A percentile compares a stretch with the other conserved stretches of the same genome.
Evolutionary conservation across 2,797 vertebrate species (phyloP).

Genomic region (Chaetophractus vellerosus): DNA sequence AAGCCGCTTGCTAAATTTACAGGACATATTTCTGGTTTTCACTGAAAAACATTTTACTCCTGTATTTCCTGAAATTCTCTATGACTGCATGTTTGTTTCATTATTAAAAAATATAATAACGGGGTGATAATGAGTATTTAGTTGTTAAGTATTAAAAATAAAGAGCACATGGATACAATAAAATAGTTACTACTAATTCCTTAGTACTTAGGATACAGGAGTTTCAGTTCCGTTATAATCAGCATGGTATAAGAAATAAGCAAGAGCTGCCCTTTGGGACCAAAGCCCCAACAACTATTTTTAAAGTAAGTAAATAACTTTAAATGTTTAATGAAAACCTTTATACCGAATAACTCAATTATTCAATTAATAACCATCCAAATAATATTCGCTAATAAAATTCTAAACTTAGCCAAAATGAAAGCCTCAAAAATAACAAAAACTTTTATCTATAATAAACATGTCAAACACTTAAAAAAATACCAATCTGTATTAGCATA

Average conservation of each 20-base stretch:
- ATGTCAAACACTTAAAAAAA: not conserved
- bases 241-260: not conserved
- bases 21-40: not conserved
- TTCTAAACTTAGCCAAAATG: conserved; percentile 42
- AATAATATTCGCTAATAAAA: conserved; percentile 29
- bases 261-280: conserved; percentile 22
- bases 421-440: conserved; percentile 55
- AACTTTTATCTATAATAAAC: conserved; percentile 14
- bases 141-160: not conserved
- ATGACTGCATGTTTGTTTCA: not conserved
- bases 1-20: conserved; percentile 5
- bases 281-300: conserved; percentile 69
- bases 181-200: not conserved
- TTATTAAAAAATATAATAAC: not conserved
- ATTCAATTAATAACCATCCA: conserved; percentile 1
- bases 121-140: conserved; percentile 33
- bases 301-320: conserved; percentile 39
- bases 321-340: conserved; percentile 67
- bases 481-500: not conserved
- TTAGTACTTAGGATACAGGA: not conserved
- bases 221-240: not conserved
- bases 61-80: conserved; percentile 39
- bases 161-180: not conserved
- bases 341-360: conserved; percentile 42
- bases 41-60: conserved; percentile 48